A percentile compares a stretch with the other conserved stretches of the same genome.
Conservation (phyloP, 37 sponge, comb jelly and placozoan species). For the Eunapius fragilis region DNA sequence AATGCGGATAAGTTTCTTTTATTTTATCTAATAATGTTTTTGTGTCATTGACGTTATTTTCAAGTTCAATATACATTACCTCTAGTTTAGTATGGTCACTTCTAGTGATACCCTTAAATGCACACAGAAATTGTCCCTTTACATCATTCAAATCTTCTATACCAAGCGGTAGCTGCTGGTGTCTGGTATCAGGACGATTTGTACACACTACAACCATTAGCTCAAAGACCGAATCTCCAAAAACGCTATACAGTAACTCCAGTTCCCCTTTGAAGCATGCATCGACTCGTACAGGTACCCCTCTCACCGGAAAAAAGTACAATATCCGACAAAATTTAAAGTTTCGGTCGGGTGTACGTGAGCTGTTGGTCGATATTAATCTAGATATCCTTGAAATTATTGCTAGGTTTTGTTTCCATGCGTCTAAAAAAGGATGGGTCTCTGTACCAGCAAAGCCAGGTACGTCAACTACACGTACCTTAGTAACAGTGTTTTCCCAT, state of each 20-base stretch:
- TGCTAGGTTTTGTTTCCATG: background rate
- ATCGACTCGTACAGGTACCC: background rate
- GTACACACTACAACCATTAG: background rate
- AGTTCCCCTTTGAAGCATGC: background rate
- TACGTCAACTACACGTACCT: background rate
- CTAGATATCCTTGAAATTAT: background rate
- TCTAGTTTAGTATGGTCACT: background rate
- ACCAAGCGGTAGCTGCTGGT: background rate
- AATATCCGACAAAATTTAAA: background rate
- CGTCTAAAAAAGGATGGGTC: background rate
- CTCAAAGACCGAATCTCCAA: background rate
- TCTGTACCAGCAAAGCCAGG: background rate
- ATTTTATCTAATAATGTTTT: background rate
- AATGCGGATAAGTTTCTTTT: background rate
- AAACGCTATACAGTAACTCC: background rate
- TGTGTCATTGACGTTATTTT: background rate
- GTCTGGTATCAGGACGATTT: background rate
- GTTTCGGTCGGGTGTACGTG: background rate
- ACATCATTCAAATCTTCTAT: background rate
- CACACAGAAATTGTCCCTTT: background rate
- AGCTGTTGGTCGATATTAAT: background rate
- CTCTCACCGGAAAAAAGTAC: background rate
- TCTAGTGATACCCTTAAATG: background rate
- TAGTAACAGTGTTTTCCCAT: background rate
- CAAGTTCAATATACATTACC: background rate